phyloP scores from a whole-genome alignment of 2,113 vertebrate species.

The Myrmecobius fasciatus region DNA sequence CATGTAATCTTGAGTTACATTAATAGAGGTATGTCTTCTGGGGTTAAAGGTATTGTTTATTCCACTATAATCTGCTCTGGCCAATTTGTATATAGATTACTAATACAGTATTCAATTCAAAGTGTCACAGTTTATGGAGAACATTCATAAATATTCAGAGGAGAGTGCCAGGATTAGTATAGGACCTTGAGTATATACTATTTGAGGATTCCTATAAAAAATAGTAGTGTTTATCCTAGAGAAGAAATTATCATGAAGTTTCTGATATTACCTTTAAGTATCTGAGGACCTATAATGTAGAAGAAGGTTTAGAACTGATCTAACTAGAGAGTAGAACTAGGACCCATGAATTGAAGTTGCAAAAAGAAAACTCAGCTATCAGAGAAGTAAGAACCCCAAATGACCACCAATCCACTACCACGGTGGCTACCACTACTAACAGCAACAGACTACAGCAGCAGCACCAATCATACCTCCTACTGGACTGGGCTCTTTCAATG shows the following conservation, averaged over 20 bases:
- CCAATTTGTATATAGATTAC: neutral
- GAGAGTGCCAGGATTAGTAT: neutral
- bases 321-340: neutral
- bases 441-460: neutral
- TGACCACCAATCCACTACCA: neutral
- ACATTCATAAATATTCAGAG: neutral
- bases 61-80: neutral
- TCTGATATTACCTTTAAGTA: neutral
- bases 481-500: neutral
- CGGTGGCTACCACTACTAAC: fast-evolving
- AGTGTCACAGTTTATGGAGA: neutral
- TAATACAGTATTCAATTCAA: neutral
- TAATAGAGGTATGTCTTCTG: neutral
- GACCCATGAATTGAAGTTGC: neutral
- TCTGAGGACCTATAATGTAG: neutral
- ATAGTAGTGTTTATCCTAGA: neutral
- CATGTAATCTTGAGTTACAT: neutral
- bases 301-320: neutral
- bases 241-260: neutral
- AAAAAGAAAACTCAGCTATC: neutral
- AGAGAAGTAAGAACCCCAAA: neutral
- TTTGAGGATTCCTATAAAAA: neutral
- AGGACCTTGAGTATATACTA: neutral
- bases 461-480: neutral
- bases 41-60: neutral